A percentile compares a stretch with the other conserved stretches of the same genome.
phyloP scores from a whole-genome alignment of 2,113 vertebrate species.

The Stigmatopora argus region DNA sequence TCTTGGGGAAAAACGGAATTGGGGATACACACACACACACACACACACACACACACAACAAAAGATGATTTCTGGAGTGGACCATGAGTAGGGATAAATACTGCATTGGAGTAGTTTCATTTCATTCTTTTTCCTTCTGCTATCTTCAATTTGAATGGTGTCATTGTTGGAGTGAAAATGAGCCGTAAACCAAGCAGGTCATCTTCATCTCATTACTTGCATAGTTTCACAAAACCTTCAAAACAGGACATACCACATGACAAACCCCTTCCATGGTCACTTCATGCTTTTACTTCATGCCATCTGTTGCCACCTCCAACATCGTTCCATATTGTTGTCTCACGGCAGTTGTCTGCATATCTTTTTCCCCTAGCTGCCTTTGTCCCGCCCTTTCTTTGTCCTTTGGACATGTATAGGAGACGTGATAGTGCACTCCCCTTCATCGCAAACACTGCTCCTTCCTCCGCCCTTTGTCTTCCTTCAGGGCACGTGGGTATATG shows the following conservation, averaged over 20 bases:
- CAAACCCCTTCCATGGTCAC: neutral
- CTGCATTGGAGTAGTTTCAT: neutral
- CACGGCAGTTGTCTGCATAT: constrained; percentile 13
- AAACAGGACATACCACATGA: neutral
- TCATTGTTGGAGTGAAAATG: neutral
- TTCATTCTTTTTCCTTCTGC: too few species aligned
- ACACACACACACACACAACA: constrained; percentile 21
- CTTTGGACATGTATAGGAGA: constrained; percentile 34
- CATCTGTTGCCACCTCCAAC: constrained; percentile 8
- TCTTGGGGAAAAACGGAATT: too few species aligned
- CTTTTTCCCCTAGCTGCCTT: constrained; percentile 36
- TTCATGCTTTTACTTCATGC: constrained; percentile 3
- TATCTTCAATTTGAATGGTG: too few species aligned
- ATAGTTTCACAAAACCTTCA: neutral
- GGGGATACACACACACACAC: neutral
- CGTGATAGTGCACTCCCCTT: constrained; percentile 23
- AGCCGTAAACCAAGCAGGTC: neutral
- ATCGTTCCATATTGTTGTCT: constrained; percentile 12
- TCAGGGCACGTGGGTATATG: constrained; percentile 25
- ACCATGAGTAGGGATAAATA: constrained; percentile 11
- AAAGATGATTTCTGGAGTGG: neutral
- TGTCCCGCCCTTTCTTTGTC: constrained; percentile 62
- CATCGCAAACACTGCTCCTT: constrained; percentile 27
- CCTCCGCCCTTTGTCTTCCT: constrained; percentile 23
- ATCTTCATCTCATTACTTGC: neutral